A percentile compares a stretch with the other conserved stretches of the same genome.
Conservation (phyloP, 1,140 invertebrate genomes). For the Calephelis nemesis region DNA sequence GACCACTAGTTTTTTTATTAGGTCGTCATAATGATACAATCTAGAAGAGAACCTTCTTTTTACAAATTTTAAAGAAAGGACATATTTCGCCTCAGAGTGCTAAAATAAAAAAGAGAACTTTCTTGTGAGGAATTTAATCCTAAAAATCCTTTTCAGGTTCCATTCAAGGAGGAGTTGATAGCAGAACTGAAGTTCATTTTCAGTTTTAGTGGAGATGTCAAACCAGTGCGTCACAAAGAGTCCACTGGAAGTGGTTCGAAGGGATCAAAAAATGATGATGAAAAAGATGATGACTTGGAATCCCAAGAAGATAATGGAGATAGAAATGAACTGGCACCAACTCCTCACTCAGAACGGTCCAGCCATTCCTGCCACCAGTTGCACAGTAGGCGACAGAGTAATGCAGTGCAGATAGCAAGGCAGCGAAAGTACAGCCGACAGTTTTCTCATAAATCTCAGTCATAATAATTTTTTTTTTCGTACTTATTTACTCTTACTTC, state of each 20-base stretch:
- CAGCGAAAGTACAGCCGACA: conserved; percentile 55
- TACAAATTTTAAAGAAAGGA: too few relatives aligned
- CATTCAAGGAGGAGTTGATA: conserved; percentile 84
- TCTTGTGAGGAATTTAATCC: too few relatives aligned
- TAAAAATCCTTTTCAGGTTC: conserved; percentile 73
- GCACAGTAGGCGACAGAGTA: conserved; percentile 63
- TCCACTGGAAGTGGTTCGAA: conserved; percentile 54
- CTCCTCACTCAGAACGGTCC: conserved; percentile 57
- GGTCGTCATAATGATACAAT: too few relatives aligned
- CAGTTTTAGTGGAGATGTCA: conserved; percentile 87
- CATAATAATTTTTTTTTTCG: neutral
- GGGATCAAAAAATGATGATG: conserved; percentile 53
- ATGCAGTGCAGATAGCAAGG: conserved; percentile 58
- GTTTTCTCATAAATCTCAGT: conserved; percentile 22
- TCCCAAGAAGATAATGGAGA: conserved; percentile 41
- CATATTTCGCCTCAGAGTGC: too few relatives aligned
- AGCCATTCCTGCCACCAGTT: conserved; percentile 57
- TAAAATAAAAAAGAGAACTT: too few relatives aligned
- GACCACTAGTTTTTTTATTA: too few relatives aligned
- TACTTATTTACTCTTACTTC: neutral
- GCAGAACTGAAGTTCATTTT: conserved; percentile 88
- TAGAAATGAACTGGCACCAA: conserved; percentile 42
- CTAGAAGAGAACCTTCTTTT: too few relatives aligned
- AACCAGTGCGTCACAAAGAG: conserved; percentile 79
- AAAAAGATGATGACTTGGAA: conserved; percentile 47